Conservation (phyloP, 2,888 invertebrate species). For the Cinara cedri region DNA sequence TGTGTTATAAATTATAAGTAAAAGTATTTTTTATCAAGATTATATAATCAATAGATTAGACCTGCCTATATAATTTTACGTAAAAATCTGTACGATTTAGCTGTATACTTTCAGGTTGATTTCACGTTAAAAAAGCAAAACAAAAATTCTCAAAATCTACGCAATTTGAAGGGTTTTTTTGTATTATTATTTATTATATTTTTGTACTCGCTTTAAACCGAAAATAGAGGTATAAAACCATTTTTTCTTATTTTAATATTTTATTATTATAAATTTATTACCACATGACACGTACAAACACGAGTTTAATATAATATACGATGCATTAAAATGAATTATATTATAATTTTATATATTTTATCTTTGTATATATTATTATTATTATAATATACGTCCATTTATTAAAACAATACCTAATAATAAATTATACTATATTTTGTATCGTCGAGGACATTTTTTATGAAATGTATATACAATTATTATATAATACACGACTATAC, state of each 20-base stretch:
- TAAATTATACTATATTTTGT: background rate
- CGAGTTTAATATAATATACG: slow-evolving; percentile 2
- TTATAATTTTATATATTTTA: slow-evolving; percentile 22
- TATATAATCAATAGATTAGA: no score
- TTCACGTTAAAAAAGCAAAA: no score
- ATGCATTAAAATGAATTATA: slow-evolving; percentile 34
- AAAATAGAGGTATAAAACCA: background rate
- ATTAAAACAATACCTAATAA: slow-evolving; percentile 8
- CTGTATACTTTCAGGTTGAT: no score
- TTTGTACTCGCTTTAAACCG: no score
- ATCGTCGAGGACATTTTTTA: slow-evolving; percentile 16
- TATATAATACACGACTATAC: no score
- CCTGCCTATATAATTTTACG: no score
- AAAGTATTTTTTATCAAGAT: no score
- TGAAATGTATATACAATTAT: background rate
- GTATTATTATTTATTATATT: background rate
- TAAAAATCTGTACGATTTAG: no score
- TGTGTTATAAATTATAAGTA: no score
- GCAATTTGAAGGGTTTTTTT: background rate
- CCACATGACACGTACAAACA: background rate
- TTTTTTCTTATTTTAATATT: background rate
- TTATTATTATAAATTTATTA: no score
- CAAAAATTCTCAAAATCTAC: background rate
- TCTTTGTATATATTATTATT: background rate
- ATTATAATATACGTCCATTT: background rate